Evolutionary conservation across 2,797 vertebrate species (phyloP).

Genomic region (Megalops cyprinoides): DNA sequence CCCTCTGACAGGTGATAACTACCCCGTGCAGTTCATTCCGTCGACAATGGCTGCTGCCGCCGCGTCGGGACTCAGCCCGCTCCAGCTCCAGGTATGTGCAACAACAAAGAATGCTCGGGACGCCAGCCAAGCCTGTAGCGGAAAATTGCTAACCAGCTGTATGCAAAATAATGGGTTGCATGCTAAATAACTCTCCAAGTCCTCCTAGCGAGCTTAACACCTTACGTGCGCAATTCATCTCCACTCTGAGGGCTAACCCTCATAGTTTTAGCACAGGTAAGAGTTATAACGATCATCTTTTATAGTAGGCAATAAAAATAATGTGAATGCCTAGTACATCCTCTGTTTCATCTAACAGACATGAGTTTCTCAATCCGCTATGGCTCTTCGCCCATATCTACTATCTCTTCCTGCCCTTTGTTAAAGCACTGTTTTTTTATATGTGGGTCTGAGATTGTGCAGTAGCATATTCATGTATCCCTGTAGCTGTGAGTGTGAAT

Average conservation of each 20-base stretch:
- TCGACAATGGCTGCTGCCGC: conserved; percentile 98
- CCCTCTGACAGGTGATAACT: conserved; percentile 93
- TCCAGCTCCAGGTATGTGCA: conserved; percentile 95
- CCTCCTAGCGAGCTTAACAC: conserved; percentile 87
- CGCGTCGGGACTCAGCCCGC: conserved; percentile 96
- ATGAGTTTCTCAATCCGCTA: too few species aligned
- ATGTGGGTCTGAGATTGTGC: too few species aligned
- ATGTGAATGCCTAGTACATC: conserved; percentile 56
- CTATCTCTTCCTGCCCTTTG: not conserved
- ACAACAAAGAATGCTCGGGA: conserved; percentile 71
- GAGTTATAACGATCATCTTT: conserved; percentile 64
- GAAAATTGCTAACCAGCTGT: conserved; percentile 84
- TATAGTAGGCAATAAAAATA: conserved; percentile 67
- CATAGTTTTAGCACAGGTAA: conserved; percentile 55
- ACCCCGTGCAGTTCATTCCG: conserved; percentile 99
- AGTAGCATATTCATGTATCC: too few species aligned
- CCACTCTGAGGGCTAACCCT: conserved; percentile 67
- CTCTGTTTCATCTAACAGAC: conserved; percentile 60
- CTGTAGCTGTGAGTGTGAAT: too few species aligned
- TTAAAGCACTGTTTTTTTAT: too few species aligned
- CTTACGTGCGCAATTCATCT: conserved; percentile 78
- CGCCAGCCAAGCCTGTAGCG: conserved; percentile 67
- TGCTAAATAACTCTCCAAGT: conserved; percentile 87
- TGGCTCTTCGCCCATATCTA: not conserved
- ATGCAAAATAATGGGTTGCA: conserved; percentile 91